Base-by-base conservation (phyloP, 2,797 vertebrate species). In the Numenius phaeopus region DNA sequence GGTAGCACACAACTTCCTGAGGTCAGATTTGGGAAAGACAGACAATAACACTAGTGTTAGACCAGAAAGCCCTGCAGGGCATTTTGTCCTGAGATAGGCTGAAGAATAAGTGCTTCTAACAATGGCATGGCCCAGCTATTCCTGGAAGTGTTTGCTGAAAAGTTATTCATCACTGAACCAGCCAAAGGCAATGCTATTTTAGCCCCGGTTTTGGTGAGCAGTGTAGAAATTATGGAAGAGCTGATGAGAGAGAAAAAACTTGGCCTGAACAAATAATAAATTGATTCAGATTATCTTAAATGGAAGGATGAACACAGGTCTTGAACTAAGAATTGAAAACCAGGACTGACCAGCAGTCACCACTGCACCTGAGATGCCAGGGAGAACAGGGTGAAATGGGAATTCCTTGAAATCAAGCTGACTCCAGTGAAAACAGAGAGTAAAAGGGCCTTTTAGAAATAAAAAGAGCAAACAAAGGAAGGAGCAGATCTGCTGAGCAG, bases 161-260 rank as follows among this genome's bases (percentile, higher is more conserved):
- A 62, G n/a, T 75, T 86, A 32, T 52, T 90, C 83, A 69, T 47
- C 66, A 44, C 58, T 34, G 58, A 72, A 89, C 26, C 77, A 90
- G 86, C 70, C 89, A 93, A 79, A 96, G 77, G 71, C 93, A 96
- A 69, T 29, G 58, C 70, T 93, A 82, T 93, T 96, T 97, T 76
- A 92, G 86, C 86, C 80, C 58, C 39, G 44, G 73, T 62, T 96
- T 95, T 93, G 62, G 81, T 92, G 89, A 90, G 89, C 37, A 55
- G 71, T 0, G 3, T 37, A 93, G 66, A 79, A 94, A 72, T 82
- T 72, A 84, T 21, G 37, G 66, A 84, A 93, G 77, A 79, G 73
- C 44, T 79, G 59, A 89, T 64, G 80, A 90, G 54, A 86, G 85
- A 78, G 49, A 82, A 62, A 90, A 87, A 87, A 84, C 46, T 88